Base-by-base conservation (phyloP, 2,888 invertebrate species). In the Nycteola revayana region DNA sequence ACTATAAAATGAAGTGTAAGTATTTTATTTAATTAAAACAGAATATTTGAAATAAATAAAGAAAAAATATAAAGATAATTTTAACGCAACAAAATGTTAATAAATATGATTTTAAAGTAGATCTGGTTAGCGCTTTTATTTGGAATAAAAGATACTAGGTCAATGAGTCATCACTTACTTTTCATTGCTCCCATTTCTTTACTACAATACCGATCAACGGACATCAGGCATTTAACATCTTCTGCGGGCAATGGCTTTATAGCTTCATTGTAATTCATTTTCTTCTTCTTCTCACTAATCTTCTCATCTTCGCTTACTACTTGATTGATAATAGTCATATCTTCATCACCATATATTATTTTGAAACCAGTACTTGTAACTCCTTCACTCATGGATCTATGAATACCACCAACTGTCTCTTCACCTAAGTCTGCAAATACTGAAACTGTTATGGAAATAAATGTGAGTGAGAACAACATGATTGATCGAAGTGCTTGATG, bases 141-240 rank as follows among this genome's bases (percentile, higher is more conserved):
- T n/a, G n/a, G n/a, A n/a, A n/a, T n/a, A n/a, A n/a, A n/a, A n/a
- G n/a, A n/a, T n/a, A n/a, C n/a, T n/a, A n/a, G n/a, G n/a, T n/a
- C n/a, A n/a, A n/a, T n/a, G n/a, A n/a, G n/a, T n/a, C n/a, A n/a
- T n/a, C n/a, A 70, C 81, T 77, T 57, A 88, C 88, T 71, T 73
- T 88, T 88, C 23, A 78, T 69, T 44, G 65, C 52, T 8, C 64
- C 58, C 87, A 87, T 87, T 22, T 75, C 57, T 39, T 65, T 72
- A 0, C 79, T 71, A 43, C 88, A 88, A 40, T 85, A 75, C 21
- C 63, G 62, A 32, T 87, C 80, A 1, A 75, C 76, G 0, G 87
- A 87, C 81, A 86, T 84, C 52, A 88, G 53, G 26, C 88, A 88
- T 55, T 87, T 88, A 3, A 88, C 83, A 28, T 87, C 87, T 26